Percentiles rank a stretch among this genome's conserved stretches.
Evolutionary conservation across 2,113 vertebrate species (phyloP).

Genomic region (Microtus richardsoni): DNA sequence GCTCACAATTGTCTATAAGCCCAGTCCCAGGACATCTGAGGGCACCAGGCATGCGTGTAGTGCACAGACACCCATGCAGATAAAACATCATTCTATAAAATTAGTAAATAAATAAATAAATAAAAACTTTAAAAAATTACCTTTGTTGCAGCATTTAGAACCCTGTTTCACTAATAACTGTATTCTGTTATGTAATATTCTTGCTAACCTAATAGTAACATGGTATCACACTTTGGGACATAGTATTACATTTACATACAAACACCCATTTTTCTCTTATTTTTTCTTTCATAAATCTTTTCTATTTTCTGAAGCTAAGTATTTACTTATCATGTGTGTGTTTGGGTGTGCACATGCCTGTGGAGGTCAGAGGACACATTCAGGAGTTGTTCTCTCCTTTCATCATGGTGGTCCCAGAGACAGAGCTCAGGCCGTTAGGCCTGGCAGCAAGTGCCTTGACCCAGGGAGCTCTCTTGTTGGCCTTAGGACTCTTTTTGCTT

Average conservation of each 20-base stretch:
- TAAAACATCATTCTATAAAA: neutral
- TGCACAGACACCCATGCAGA: neutral
- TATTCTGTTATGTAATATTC: neutral
- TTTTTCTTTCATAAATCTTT: neutral
- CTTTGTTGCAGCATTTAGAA: conserved; percentile 10
- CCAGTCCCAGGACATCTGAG: neutral
- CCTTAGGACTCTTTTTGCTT: no score
- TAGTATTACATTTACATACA: neutral
- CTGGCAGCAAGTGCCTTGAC: neutral
- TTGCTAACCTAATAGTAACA: neutral
- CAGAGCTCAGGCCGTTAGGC: neutral
- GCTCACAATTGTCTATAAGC: neutral
- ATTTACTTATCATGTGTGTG: neutral
- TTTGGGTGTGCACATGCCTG: neutral
- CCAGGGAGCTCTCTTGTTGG: neutral
- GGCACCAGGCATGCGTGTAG: neutral
- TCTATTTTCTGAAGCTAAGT: conserved; percentile 10
- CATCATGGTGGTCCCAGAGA: neutral
- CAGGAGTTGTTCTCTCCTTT: neutral
- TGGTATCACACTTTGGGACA: neutral
- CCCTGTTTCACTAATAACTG: conserved; percentile 6
- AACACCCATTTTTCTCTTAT: neutral
- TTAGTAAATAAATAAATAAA: neutral
- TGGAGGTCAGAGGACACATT: neutral
- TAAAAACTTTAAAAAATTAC: neutral